phyloP scores from a whole-genome alignment of 2,888 invertebrate genomes.

The Hylaea fasciaria region DNA sequence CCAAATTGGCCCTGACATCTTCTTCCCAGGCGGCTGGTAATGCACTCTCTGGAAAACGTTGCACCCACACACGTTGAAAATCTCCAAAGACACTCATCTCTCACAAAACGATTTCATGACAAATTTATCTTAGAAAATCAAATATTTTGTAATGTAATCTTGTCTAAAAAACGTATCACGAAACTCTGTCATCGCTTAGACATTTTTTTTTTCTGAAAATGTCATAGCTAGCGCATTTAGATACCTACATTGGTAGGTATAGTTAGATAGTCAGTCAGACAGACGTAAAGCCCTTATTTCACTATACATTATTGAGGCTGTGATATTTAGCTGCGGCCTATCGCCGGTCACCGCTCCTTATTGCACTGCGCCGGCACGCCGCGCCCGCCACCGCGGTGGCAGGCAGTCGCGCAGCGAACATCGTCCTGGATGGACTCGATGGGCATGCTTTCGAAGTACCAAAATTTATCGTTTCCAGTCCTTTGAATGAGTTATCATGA shows the following conservation, averaged over 20 bases:
- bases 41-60: constrained; percentile 95
- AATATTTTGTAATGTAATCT: constrained; percentile 45
- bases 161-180: constrained; percentile 63
- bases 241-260: neutral
- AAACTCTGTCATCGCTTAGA: constrained; percentile 64
- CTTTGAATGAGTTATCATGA: no score
- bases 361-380: no score
- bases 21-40: constrained; percentile 97
- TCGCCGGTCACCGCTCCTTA: no score
- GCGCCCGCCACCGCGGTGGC: no score
- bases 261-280: neutral
- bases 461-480: no score
- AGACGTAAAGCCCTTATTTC: no score
- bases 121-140: constrained; percentile 74
- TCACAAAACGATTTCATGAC: constrained; percentile 83
- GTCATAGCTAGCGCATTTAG: neutral
- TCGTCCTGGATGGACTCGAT: no score
- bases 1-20: constrained; percentile 95
- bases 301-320: no score
- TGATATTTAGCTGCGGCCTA: no score
- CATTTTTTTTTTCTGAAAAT: constrained; percentile 33
- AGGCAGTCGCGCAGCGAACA: no score
- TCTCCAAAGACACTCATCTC: constrained; percentile 95
- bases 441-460: no score
- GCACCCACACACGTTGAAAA: constrained; percentile 96